Percentiles rank a stretch among this genome's conserved stretches.
These are phyloP conservation scores for Chitala chitala DNA, from an alignment of 2,113 vertebrate genomes.

Conservation along the genomic window DNA sequence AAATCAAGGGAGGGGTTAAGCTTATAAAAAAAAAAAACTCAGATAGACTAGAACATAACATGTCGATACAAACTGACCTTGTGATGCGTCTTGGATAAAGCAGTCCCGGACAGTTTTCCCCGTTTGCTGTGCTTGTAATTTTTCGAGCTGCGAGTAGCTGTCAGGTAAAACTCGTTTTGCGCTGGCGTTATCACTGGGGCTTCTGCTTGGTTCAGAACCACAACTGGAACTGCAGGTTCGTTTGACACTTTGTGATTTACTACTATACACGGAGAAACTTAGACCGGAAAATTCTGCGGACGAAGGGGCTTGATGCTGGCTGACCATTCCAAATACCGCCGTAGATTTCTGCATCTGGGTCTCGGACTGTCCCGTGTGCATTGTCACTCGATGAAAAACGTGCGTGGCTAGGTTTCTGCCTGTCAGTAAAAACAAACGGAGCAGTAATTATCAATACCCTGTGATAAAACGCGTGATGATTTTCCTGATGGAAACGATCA, in stretches of 20 bases:
- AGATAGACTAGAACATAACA: not conserved
- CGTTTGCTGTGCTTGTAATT: no score
- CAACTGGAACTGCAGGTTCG: conserved; percentile 49
- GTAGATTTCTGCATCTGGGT: conserved; percentile 57
- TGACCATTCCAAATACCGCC: conserved; percentile 63
- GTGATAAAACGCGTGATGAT: not conserved
- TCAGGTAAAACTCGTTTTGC: conserved; percentile 59
- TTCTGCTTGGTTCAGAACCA: conserved; percentile 55
- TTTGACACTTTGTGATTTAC: conserved; percentile 65
- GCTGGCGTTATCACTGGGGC: conserved; percentile 50
- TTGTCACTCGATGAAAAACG: conserved; percentile 38
- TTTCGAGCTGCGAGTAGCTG: conserved; percentile 44
- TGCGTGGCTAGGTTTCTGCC: conserved; percentile 37
- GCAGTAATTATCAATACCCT: not conserved
- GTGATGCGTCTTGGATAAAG: conserved; percentile 37
- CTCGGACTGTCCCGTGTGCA: conserved; percentile 54
- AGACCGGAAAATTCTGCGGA: conserved; percentile 56
- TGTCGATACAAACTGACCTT: conserved; percentile 40
- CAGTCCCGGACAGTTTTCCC: conserved; percentile 33
- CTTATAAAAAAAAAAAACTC: no score
- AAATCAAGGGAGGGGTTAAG: not conserved
- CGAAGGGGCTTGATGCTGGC: conserved; percentile 59
- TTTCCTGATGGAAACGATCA: no score
- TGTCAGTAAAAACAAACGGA: conserved; percentile 28
- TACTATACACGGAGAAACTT: conserved; percentile 57